phyloP scores from a whole-genome alignment of 2,888 invertebrate genomes.

The Brachynemurus nebulosus region DNA sequence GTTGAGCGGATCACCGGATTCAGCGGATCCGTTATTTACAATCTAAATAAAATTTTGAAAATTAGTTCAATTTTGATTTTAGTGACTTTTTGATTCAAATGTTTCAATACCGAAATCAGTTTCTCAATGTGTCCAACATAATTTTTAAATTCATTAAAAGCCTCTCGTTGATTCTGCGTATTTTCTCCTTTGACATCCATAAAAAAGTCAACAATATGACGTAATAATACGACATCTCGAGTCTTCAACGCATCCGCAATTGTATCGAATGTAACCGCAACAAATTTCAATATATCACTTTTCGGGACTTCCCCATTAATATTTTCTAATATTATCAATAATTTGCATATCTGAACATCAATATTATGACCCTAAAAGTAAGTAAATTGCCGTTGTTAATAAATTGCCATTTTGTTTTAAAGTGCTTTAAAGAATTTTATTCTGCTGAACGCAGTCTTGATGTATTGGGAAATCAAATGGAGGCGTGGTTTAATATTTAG shows the following conservation, averaged over 20 bases:
- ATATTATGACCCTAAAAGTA: conserved; percentile 30
- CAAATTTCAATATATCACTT: conserved; percentile 33
- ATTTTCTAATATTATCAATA: conserved; percentile 38
- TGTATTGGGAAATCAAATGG: too few relatives aligned
- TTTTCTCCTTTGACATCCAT: conserved; percentile 33
- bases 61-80: too few relatives aligned
- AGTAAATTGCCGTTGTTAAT: too few relatives aligned
- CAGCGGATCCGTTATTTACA: conserved; percentile 17
- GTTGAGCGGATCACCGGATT: conserved; percentile 18
- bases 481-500: too few relatives aligned
- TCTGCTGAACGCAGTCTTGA: too few relatives aligned
- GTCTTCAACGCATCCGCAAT: conserved; percentile 32
- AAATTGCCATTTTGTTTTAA: too few relatives aligned
- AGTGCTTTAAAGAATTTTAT: too few relatives aligned
- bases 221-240: conserved; percentile 32
- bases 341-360: conserved; percentile 38
- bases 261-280: conserved; percentile 34
- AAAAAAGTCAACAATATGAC: conserved; percentile 40
- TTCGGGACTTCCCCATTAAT: conserved; percentile 35
- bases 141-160: conserved; percentile 19
- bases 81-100: not conserved
- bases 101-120: conserved; percentile 26
- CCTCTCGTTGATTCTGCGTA: conserved; percentile 15
- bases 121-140: conserved; percentile 29
- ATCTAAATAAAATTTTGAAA: not conserved